A percentile compares a stretch with the other conserved stretches of the same genome.
phyloP scores from a whole-genome alignment of 2,113 vertebrate genomes.

The Leucoraja erinaceus region DNA sequence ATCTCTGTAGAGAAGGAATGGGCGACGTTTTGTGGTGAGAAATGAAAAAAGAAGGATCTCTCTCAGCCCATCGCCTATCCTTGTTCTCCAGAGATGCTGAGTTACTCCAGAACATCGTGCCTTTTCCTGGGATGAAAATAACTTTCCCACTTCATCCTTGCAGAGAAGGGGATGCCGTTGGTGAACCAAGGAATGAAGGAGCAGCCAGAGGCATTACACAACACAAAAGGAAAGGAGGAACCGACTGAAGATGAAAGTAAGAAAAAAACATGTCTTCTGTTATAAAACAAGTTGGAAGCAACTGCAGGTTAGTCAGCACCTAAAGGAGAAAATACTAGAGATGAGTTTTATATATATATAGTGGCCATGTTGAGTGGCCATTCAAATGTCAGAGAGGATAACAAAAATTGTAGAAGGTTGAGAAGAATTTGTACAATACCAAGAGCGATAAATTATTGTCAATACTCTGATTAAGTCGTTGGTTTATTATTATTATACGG shows the following conservation, averaged over 20 bases:
- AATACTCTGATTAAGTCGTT: neutral
- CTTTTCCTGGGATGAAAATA: too few species aligned
- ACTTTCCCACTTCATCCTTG: too few species aligned
- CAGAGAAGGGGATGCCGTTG: neutral
- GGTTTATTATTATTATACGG: too few species aligned
- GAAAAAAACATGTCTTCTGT: neutral
- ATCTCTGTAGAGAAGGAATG: too few species aligned
- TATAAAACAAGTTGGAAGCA: neutral
- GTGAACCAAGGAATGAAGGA: neutral
- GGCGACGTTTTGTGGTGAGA: too few species aligned
- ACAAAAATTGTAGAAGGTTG: neutral
- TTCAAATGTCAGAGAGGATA: neutral
- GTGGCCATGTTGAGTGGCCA: neutral
- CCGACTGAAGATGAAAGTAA: constrained; percentile 13
- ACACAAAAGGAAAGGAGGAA: neutral
- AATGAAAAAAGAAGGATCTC: too few species aligned
- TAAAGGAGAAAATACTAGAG: neutral
- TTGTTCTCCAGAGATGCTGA: too few species aligned
- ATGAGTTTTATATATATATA: neutral
- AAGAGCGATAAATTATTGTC: neutral
- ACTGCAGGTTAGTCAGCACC: neutral
- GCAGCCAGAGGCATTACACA: neutral
- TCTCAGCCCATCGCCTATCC: too few species aligned
- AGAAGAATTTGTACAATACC: neutral
- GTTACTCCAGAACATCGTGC: too few species aligned